Conservation (phyloP, 2,888 invertebrate genomes). For the Pharmacophagus antenor region DNA sequence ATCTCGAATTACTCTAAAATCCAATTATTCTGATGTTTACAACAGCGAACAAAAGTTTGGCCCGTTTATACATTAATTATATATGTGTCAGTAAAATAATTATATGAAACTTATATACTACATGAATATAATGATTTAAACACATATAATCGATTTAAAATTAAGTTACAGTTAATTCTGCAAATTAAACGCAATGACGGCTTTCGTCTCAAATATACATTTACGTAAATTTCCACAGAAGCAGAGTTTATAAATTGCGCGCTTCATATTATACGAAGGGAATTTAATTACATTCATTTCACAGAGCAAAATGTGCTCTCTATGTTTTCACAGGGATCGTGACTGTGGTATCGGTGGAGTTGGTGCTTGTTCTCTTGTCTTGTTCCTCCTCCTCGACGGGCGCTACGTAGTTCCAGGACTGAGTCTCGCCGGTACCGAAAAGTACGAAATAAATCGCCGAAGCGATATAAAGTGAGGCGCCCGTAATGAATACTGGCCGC, state of each 20-base stretch:
- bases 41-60: conserved; percentile 19
- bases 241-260: background rate
- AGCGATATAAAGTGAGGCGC: conserved; percentile 84
- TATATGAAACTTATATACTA: conserved; percentile 5
- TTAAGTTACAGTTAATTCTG: background rate
- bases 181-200: background rate
- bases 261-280: background rate
- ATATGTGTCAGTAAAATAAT: conserved; percentile 8
- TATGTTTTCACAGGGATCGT: conserved; percentile 66
- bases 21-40: conserved; percentile 1
- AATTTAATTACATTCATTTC: no score
- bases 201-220: background rate
- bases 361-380: conserved; percentile 53
- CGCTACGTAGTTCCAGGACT: conserved; percentile 84
- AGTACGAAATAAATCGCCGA: conserved; percentile 85
- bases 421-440: conserved; percentile 86
- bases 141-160: background rate
- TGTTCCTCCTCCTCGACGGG: conserved; percentile 53
- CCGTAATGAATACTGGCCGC: conserved; percentile 87
- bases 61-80: background rate
- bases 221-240: background rate
- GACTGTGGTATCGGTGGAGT: conserved; percentile 57
- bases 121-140: background rate
- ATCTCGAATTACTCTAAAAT: background rate
- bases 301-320: no score